Evolutionary conservation across 2,888 invertebrate species (phyloP).

Genomic region (Yponomeuta cagnagella): DNA sequence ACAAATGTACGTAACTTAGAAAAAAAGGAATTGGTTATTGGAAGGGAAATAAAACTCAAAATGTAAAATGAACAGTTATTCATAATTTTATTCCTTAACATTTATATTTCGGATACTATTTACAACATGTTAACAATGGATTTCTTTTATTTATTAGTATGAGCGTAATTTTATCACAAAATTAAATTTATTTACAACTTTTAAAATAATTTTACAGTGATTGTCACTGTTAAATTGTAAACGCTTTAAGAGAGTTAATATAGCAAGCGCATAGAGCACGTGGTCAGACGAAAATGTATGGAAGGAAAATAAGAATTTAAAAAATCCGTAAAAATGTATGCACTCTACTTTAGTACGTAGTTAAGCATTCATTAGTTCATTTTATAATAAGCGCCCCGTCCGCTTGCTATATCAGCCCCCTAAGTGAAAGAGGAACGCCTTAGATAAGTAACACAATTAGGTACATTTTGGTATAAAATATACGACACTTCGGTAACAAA

Average conservation of each 20-base stretch:
- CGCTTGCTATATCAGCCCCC: no score
- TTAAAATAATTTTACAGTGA: slow-evolving; percentile 5
- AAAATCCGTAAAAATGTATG: no score
- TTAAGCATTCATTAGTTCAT: no score
- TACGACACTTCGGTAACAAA: no score
- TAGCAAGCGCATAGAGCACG: not conserved
- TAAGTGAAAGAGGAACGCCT: no score
- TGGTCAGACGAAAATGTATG: not conserved
- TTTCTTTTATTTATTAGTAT: slow-evolving; percentile 19
- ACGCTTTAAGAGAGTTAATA: not conserved
- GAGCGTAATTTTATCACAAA: slow-evolving; percentile 20
- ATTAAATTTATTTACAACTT: slow-evolving; percentile 5
- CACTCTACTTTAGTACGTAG: no score
- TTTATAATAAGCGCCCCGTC: no score
- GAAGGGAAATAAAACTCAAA: slow-evolving; percentile 33
- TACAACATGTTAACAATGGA: slow-evolving; percentile 48
- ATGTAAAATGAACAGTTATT: slow-evolving; percentile 56
- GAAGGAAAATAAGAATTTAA: no score
- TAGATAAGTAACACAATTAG: no score
- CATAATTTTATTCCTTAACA: slow-evolving; percentile 45
- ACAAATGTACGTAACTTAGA: no score
- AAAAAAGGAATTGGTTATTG: not conserved
- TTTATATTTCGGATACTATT: slow-evolving; percentile 32
- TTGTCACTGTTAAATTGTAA: not conserved
- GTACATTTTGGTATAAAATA: no score